Percentiles rank a stretch among this genome's conserved stretches.
Evolutionary conservation across 37 sponge, comb jelly and placozoan genomes (phyloP).

Genomic region (Ephydatia muelleri): DNA sequence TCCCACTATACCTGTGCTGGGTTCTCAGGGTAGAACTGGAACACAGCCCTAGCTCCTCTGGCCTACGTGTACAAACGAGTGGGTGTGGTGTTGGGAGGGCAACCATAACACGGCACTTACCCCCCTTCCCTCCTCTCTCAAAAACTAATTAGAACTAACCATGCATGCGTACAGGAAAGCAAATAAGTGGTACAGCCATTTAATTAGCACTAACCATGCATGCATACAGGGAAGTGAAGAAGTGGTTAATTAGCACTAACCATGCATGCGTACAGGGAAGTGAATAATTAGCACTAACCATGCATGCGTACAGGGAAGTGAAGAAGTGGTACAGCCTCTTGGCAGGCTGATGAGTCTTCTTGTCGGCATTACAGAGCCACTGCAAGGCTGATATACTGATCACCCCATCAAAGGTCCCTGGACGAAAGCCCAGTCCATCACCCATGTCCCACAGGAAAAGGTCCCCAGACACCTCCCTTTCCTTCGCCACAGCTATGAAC

Average conservation of each 20-base stretch:
- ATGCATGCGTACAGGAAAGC: not conserved
- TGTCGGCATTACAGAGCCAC: conserved; percentile 99
- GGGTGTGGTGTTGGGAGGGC: no score
- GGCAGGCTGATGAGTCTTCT: conserved; percentile 78
- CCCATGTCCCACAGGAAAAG: conserved; percentile 94
- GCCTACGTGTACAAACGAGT: conserved; percentile 37
- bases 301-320: conserved; percentile 84
- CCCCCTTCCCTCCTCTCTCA: no score
- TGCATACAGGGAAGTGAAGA: not conserved
- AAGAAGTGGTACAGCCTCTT: conserved; percentile 89
- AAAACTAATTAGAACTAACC: not conserved
- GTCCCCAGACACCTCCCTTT: conserved; percentile 96
- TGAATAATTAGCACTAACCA: conserved; percentile 57
- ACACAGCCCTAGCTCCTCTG: conserved; percentile 92
- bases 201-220: not conserved
- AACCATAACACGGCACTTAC: no score
- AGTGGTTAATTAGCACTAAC: not conserved
- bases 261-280: not conserved
- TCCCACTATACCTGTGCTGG: conserved; percentile 67
- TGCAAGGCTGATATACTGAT: conserved; percentile 97
- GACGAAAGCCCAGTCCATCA: conserved; percentile 91
- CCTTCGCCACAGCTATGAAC: conserved; percentile 78
- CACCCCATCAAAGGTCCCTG: conserved; percentile 97
- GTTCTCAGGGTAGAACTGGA: conserved; percentile 99
- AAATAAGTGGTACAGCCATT: not conserved